These are phyloP conservation scores for Lycorma delicatula DNA, from an alignment of 1,140 invertebrate genomes.

Conservation along the genomic window DNA sequence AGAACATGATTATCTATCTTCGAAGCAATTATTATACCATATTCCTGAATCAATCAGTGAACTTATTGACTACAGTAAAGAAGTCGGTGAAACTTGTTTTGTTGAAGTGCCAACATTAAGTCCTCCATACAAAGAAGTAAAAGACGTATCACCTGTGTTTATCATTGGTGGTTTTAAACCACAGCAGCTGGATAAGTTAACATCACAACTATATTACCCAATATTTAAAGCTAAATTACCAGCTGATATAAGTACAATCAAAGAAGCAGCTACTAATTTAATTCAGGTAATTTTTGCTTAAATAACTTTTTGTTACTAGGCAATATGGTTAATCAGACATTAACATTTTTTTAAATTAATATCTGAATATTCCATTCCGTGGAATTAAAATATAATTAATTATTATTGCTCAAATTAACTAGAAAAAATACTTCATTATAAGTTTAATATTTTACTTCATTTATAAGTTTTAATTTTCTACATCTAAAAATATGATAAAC, in stretches of 20 bases:
- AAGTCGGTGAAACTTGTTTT: not conserved
- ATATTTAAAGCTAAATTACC: slow-evolving; percentile 14
- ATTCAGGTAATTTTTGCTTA: slow-evolving; percentile 13
- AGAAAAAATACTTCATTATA: too few species aligned
- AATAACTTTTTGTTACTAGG: too few species aligned
- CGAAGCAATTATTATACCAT: too few species aligned
- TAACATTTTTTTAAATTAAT: too few species aligned
- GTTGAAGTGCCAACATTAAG: slow-evolving; percentile 12
- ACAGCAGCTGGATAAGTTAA: not conserved
- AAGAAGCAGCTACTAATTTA: not conserved
- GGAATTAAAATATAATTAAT: too few species aligned
- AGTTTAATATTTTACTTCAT: too few species aligned
- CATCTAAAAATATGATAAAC: too few species aligned
- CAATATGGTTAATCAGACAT: too few species aligned
- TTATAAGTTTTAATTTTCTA: too few species aligned
- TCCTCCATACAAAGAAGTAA: slow-evolving; percentile 4
- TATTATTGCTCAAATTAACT: too few species aligned
- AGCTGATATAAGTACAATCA: not conserved
- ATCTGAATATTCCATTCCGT: too few species aligned
- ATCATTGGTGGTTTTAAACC: slow-evolving; percentile 14
- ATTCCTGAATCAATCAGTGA: not conserved
- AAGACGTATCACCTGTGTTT: slow-evolving; percentile 15
- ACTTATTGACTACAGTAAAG: not conserved
- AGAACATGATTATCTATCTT: too few species aligned
- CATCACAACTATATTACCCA: slow-evolving; percentile 3